These are phyloP conservation scores for Philonicus albiceps DNA, from an alignment of 2,888 invertebrate genomes.

Conservation along the genomic window DNA sequence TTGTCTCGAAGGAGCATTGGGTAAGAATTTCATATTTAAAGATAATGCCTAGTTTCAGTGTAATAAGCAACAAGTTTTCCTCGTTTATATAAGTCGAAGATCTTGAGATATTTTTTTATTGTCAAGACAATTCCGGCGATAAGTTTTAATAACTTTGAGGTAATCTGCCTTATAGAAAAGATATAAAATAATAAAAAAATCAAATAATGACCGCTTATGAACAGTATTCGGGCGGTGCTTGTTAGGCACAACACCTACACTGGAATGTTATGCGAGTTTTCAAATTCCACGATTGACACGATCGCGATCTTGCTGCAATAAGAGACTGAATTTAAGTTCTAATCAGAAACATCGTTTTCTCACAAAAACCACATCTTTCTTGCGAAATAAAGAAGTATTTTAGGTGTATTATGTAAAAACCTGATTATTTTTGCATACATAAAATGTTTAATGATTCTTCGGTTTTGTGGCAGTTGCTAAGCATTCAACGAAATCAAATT, in stretches of 20 bases:
- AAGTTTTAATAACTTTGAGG: not conserved
- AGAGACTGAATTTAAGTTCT: not conserved
- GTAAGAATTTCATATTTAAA: not conserved
- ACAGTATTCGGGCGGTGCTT: not conserved
- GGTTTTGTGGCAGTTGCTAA: not conserved
- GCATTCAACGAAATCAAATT: too few species aligned
- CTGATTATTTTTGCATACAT: too few species aligned
- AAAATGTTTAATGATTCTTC: not conserved
- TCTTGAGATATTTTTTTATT: not conserved
- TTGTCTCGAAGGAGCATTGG: not conserved
- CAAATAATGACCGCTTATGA: not conserved
- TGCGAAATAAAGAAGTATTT: not conserved
- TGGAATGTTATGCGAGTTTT: not conserved
- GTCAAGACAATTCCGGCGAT: not conserved
- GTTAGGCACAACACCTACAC: not conserved
- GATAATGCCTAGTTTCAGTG: not conserved
- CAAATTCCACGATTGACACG: not conserved
- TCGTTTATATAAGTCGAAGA: not conserved
- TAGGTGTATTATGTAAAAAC: not conserved
- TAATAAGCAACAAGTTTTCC: not conserved
- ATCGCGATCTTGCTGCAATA: not conserved
- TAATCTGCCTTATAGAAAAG: not conserved
- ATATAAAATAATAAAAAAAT: not conserved
- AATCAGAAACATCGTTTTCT: not conserved
- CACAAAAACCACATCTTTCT: too few species aligned